Evolutionary conservation across 2,888 invertebrate species (phyloP), one percentile per base, ranked within the genome.

Genomic region (Mythimna lalbum): DNA sequence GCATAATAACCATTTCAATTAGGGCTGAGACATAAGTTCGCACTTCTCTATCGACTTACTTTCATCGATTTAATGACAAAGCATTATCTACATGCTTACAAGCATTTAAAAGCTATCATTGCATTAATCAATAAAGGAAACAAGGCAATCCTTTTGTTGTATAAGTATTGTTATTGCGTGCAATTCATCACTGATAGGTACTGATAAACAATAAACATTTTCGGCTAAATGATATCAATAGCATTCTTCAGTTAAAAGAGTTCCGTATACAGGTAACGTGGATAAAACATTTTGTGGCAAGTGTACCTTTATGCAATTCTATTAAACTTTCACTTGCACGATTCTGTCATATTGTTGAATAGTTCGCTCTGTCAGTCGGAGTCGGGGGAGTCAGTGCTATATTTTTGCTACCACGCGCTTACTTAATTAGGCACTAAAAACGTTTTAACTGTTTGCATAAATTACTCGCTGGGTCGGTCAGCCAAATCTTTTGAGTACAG

Each of bases 241-340:
- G 62, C 68, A 76, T 83, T 83, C 74, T 80, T 84, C 70, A 77
- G 33, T 60, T 63, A 53, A 60, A 76, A 77, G 49, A 72, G 73
- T 88, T 85, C 83, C 84, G 84, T 82, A 82, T 81, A 78, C 69
- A 80, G 75, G 75, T 82, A 73, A 79, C 80, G 73, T 80, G 63
- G 71, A 82, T 84, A 77, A 85, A 89, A 85, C 79, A 89, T 89
- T 89, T 90, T 86, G 88, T 87, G 86, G 88, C 90, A 91, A 83
- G 84, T 84, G 88, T 86, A 89, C 83, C 82, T 89, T 91, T 88
- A 89, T 89, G 88, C 86, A 88, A 89, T 86, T 90, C 87, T 87
- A 88, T 88, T 85, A 82, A 88, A 91, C 94, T 94, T 93, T 94
- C 94, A 92, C 94, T 92, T 91, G 88, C 87, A 88, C 88, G 87